Evolutionary conservation across 2,888 invertebrate genomes (phyloP).

Genomic region (Drosophila meridionalis): DNA sequence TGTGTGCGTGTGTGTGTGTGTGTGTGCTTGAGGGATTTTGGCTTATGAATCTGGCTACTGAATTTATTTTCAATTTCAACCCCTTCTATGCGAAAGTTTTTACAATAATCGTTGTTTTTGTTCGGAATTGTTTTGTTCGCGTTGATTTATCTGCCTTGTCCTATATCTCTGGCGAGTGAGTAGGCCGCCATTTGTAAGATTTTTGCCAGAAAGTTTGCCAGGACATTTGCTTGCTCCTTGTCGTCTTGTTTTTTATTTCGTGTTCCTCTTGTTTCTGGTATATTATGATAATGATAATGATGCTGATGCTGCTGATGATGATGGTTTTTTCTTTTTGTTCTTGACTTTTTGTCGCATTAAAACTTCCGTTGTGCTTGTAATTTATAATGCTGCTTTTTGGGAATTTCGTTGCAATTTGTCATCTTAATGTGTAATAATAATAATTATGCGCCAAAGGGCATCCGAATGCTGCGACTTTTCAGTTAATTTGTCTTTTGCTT

Average conservation of each 20-base stretch:
- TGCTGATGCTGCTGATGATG: conserved; percentile 17
- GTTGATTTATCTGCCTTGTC: conserved; percentile 73
- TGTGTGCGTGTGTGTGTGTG: not conserved
- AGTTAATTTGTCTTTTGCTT: conserved; percentile 30
- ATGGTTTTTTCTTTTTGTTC: conserved; percentile 45
- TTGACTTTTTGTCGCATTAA: conserved; percentile 79
- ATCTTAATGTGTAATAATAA: conserved; percentile 74
- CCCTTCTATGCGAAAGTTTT: conserved; percentile 62
- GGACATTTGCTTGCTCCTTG: conserved; percentile 59
- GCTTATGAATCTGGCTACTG: conserved; percentile 53
- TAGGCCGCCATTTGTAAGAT: conserved; percentile 78
- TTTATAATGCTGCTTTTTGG: conserved; percentile 74
- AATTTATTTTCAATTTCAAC: conserved; percentile 66
- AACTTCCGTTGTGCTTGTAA: conserved; percentile 78
- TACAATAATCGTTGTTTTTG: conserved; percentile 58
- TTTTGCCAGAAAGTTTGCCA: conserved; percentile 73
- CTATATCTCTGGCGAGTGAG: conserved; percentile 63
- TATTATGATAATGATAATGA: conserved; percentile 25
- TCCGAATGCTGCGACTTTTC: conserved; percentile 54
- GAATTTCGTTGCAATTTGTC: conserved; percentile 71
- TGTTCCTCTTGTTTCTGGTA: conserved; percentile 35
- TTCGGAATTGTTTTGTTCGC: conserved; percentile 59
- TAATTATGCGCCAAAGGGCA: conserved; percentile 71
- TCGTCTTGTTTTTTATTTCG: conserved; percentile 53
- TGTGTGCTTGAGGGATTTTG: conserved; percentile 24